Base-by-base conservation (phyloP, 2,797 vertebrate genomes). In the Acomys russatus region DNA sequence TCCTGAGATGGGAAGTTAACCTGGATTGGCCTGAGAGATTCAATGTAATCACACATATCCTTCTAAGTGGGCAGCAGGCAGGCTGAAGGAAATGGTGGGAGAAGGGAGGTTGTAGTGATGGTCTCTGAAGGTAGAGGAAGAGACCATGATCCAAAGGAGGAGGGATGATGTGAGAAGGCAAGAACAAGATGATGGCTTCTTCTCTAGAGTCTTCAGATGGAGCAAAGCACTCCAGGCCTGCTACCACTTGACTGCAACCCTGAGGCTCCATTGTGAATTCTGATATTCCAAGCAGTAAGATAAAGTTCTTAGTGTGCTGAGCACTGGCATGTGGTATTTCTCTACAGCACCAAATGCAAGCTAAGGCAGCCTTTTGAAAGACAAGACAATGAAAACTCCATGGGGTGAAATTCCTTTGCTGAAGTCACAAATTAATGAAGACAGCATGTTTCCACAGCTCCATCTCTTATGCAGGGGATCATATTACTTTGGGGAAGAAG, bases 381-480 rank as follows among this genome's bases (percentile, higher is more conserved):
- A 64, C 9, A 61, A 90, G 70, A 49, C 44, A 74, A 54, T 3
- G 0, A 38, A 90, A 79, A 66, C n/a, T 11, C 23, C 5, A 6
- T 8, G 9, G 68, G 7, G 11, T 59, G 28, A 9, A 11, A 56
- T 59, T 22, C 28, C 35, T 49, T 28, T 28, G 22, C 51, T 30
- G 4, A 54, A 22, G 63, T 76, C 10, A 4, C 35, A 59, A 94
- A 71, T 78, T 68, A 71, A 66, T 17, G 14, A 6, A 30, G 33
- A 0, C 7, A 56, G 63, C 6, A 8, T 0, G 2, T 20, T 20
- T 4, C 28, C 20, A 22, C 0, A 11, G 49, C 17, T 25, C 54
- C 1, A 12, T 5, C 35, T 59, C 73, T 18, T 63, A 4, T 33
- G 51, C 44, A 22, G 18, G 3, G 18, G 4, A 30, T 63, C 14